Evolutionary conservation across 2,797 vertebrate species (phyloP), one percentile per base, ranked within the genome.

Genomic region (Rallus crepitans): DNA sequence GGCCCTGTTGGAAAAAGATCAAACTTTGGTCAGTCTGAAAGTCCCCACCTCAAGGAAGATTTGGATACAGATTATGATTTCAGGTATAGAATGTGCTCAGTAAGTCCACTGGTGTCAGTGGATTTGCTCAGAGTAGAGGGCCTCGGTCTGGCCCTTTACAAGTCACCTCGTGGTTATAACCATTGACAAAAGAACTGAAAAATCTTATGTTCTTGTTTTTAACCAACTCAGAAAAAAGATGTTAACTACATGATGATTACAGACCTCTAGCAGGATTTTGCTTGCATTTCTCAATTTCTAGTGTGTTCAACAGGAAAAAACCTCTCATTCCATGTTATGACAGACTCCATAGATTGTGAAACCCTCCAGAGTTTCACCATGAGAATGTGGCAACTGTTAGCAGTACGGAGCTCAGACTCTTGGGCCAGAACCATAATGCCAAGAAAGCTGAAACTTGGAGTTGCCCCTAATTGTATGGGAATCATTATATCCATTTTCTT

Each of bases 321-420:
- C 15, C 24, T 86, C 50, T 81, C 48, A 65, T 93, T 82, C 76
- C 45, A 35, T 65, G 31, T 61, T 93, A 68, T 83, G 85, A 69
- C 27, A 40, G 57, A 24, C 37, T 90, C 61, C 82, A 40, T 31
- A 55, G 47, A 56, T 92, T 93, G 82, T 79, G 80, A 95, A 96
- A 96, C 93, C 66, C 64, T 94, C 27, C 72, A 85, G 68, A 68
- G 47, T 92, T 96, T 96, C 90, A 82, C 82, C 85, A 89, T 42
- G 21, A 86, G 65, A 87, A 79, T 78, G 77, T 86, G 60, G 78
- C 82, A 94, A 88, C 50, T 47, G 19, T 33, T 85, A 87, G 39
- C 68, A 66, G 16, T 47, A 50, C 37, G 28, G 68, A 89, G 12
- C 59, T 81, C 63, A 89, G 50, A 78, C 27, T 86, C 80, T 27